Evolutionary conservation across 2,797 vertebrate species (phyloP).

Genomic region (Rhyacichthys aspro): DNA sequence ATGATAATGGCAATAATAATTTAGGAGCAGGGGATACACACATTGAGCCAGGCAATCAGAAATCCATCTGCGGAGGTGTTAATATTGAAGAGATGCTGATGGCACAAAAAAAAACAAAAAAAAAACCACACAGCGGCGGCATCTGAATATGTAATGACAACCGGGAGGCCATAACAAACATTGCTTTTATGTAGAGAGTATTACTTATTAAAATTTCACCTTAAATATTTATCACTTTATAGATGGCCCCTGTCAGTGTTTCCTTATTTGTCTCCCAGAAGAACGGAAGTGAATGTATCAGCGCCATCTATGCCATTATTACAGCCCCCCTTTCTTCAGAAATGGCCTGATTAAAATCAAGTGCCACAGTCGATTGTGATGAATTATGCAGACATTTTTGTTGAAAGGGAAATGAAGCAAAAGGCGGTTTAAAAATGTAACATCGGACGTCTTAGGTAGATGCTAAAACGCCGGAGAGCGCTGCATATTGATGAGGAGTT

Average conservation of each 20-base stretch:
- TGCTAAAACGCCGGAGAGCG: slow-evolving; percentile 51
- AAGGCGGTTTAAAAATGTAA: slow-evolving; percentile 74
- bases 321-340: slow-evolving; percentile 56
- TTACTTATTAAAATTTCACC: slow-evolving; percentile 82
- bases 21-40: slow-evolving; percentile 74
- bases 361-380: slow-evolving; percentile 68
- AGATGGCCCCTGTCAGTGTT: slow-evolving; percentile 75
- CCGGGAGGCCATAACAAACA: slow-evolving; percentile 75
- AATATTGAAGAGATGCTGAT: slow-evolving; percentile 83
- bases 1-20: slow-evolving; percentile 76
- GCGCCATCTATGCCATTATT: slow-evolving; percentile 62
- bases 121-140: slow-evolving; percentile 31
- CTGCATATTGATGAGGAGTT: slow-evolving; percentile 54
- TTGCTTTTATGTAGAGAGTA: slow-evolving; percentile 77
- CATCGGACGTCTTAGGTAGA: slow-evolving; percentile 67
- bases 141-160: slow-evolving; percentile 78
- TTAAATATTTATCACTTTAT: slow-evolving; percentile 83
- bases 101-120: slow-evolving; percentile 63
- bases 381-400: slow-evolving; percentile 77
- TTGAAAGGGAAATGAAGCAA: slow-evolving; percentile 73
- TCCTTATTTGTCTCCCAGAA: slow-evolving; percentile 67
- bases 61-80: slow-evolving; percentile 78
- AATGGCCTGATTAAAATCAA: slow-evolving; percentile 79
- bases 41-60: slow-evolving; percentile 81
- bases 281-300: slow-evolving; percentile 45